Evolutionary conservation across 2,113 vertebrate species (phyloP).

Genomic region (Microtus pennsylvanicus): DNA sequence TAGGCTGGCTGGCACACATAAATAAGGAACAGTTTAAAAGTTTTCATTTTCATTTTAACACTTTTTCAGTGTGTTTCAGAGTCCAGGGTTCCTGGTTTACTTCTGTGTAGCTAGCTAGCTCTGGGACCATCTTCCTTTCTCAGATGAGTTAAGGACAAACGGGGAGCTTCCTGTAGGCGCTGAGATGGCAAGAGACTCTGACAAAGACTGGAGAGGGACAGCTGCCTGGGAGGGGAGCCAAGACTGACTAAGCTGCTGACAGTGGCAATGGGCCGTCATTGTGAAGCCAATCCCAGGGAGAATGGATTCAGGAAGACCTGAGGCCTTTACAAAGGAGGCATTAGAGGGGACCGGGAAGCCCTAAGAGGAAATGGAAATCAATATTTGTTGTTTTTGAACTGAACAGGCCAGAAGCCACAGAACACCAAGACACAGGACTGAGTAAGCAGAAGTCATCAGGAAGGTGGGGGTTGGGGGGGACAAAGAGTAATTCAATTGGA

Average conservation of each 20-base stretch:
- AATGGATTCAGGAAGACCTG: constrained; percentile 19
- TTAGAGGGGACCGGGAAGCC: neutral
- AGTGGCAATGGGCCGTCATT: neutral
- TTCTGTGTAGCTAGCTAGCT: neutral
- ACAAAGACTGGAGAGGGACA: neutral
- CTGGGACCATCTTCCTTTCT: neutral
- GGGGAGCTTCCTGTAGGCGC: neutral
- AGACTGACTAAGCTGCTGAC: neutral
- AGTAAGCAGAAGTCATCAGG: constrained; percentile 4
- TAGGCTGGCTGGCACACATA: neutral
- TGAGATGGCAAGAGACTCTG: neutral
- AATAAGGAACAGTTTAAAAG: neutral
- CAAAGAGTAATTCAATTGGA: neutral
- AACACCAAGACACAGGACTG: neutral
- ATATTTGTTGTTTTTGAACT: constrained; percentile 35
- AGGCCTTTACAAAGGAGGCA: neutral
- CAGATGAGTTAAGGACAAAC: neutral
- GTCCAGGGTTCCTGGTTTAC: neutral
- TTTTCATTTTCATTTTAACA: neutral
- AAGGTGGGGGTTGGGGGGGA: too few species aligned
- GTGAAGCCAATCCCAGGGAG: neutral
- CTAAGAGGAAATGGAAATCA: neutral
- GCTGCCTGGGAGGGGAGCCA: neutral
- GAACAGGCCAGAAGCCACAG: neutral
- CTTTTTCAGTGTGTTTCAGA: neutral